A percentile compares a stretch with the other conserved stretches of the same genome.
These are phyloP conservation scores for Sciurus carolinensis DNA, from an alignment of 2,797 vertebrate genomes.

Conservation along the genomic window DNA sequence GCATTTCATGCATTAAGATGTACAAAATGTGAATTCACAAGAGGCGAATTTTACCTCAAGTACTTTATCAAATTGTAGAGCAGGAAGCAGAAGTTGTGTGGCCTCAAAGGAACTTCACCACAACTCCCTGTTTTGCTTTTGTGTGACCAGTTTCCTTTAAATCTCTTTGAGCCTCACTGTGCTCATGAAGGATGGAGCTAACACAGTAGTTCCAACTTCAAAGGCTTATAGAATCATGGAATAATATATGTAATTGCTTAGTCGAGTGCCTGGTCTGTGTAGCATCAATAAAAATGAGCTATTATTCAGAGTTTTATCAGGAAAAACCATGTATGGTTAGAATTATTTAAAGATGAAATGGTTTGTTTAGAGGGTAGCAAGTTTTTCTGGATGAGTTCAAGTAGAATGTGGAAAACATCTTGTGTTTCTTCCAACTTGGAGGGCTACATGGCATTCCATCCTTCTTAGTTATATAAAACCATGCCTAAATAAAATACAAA, in stretches of 20 bases:
- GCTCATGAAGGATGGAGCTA: background rate
- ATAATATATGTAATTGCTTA: background rate
- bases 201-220: background rate
- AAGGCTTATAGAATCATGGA: background rate
- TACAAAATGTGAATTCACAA: background rate
- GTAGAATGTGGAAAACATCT: background rate
- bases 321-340: background rate
- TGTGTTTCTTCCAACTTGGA: background rate
- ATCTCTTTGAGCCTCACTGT: background rate
- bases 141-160: background rate
- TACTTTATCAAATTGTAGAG: background rate
- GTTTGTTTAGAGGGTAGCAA: background rate
- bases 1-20: background rate
- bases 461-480: conserved; percentile 36
- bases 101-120: background rate
- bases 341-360: background rate
- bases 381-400: conserved; percentile 9
- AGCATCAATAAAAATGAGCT: background rate
- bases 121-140: background rate
- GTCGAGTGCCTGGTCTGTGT: background rate
- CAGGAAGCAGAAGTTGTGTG: background rate
- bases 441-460: background rate
- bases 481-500: conserved; percentile 30
- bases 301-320: background rate
- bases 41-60: background rate